These are phyloP conservation scores for Spheniscus humboldti DNA, from an alignment of 2,797 vertebrate species.

Conservation along the genomic window DNA sequence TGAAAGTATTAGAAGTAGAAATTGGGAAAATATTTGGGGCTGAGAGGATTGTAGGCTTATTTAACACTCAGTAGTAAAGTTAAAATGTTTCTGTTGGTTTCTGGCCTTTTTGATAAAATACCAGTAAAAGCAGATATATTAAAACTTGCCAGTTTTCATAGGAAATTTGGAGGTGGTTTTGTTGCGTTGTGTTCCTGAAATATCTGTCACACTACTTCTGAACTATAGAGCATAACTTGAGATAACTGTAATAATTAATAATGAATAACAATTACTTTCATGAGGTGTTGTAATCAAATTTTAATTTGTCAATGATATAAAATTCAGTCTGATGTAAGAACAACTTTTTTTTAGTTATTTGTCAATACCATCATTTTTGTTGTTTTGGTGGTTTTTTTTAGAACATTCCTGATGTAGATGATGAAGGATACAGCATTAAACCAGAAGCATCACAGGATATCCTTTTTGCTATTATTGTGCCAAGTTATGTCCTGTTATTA, in stretches of 20 bases:
- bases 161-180: background rate
- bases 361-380: background rate
- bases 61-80: background rate
- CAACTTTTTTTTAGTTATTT: background rate
- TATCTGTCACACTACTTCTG: background rate
- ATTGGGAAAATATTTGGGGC: background rate
- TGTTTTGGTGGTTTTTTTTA: constrained; percentile 47
- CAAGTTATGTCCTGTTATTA: background rate
- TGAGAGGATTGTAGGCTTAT: background rate
- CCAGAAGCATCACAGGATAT: constrained; percentile 92
- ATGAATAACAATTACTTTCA: background rate
- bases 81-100: background rate
- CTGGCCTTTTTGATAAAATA: background rate
- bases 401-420: constrained; percentile 91
- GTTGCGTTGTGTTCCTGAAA: background rate
- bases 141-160: background rate
- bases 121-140: background rate
- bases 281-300: background rate
- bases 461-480: constrained; percentile 67
- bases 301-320: background rate
- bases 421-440: constrained; percentile 91
- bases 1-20: background rate
- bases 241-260: background rate
- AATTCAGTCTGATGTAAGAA: background rate
- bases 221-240: background rate